Conservation (phyloP, 1,140 invertebrate species). For the Babylonia areolata region DNA sequence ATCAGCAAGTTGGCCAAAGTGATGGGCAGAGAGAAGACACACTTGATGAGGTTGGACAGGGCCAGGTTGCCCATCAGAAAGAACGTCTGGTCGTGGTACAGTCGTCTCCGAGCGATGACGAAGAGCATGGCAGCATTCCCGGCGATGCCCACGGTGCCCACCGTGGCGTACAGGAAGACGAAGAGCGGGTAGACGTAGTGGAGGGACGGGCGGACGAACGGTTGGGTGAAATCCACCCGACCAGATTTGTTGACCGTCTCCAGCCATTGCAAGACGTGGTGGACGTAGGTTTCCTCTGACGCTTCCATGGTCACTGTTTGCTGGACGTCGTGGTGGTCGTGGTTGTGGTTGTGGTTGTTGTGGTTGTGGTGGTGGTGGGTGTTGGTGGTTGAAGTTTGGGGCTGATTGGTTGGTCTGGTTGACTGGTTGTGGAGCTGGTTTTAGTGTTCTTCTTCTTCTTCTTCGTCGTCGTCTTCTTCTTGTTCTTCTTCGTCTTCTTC, state of each 20-base stretch:
- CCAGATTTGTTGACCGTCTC: constrained; percentile 52
- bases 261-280: constrained; percentile 53
- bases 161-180: constrained; percentile 80
- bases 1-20: constrained; percentile 83
- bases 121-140: constrained; percentile 81
- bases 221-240: constrained; percentile 68
- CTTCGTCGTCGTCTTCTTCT: too few species aligned
- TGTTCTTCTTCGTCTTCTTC: too few species aligned
- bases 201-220: constrained; percentile 69
- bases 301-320: neutral
- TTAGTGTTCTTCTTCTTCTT: too few species aligned
- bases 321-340: neutral
- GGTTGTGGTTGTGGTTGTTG: neutral
- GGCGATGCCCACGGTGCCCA: constrained; percentile 79
- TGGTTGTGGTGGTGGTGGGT: neutral
- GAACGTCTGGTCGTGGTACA: constrained; percentile 82
- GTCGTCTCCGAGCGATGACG: constrained; percentile 79
- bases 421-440: too few species aligned
- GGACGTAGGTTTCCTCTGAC: constrained; percentile 50
- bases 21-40: constrained; percentile 82
- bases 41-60: constrained; percentile 83
- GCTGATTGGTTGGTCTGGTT: too few species aligned
- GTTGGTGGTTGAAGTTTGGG: too few species aligned
- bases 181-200: constrained; percentile 80
- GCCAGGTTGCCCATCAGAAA: constrained; percentile 83